These are phyloP conservation scores for Plectrocnemia conspersa DNA, from an alignment of 1,140 invertebrate species.

Conservation along the genomic window DNA sequence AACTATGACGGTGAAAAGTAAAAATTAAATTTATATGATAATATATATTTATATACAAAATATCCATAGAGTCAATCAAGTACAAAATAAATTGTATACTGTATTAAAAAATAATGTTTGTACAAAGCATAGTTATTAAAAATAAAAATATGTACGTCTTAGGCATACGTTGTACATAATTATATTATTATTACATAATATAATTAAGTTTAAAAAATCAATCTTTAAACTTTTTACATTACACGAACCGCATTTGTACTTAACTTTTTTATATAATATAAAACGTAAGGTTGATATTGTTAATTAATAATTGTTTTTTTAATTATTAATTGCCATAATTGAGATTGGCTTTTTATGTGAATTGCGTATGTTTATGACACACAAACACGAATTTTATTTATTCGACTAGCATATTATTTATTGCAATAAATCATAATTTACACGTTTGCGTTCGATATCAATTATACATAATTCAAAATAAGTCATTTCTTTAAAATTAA, in stretches of 20 bases:
- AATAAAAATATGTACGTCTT: conserved; percentile 12
- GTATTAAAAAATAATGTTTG: conserved; percentile 26
- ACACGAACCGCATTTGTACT: conserved; percentile 20
- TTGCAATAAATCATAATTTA: conserved; percentile 3
- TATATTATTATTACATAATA: conserved; percentile 11
- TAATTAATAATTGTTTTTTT: not conserved
- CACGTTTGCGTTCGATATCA: too few relatives aligned
- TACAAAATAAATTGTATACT: conserved; percentile 25
- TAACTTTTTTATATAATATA: too few relatives aligned
- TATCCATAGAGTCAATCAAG: conserved; percentile 26
- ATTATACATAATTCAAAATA: not conserved
- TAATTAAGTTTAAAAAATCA: conserved; percentile 9
- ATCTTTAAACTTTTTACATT: conserved; percentile 14
- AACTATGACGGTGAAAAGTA: too few relatives aligned
- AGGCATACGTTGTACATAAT: conserved; percentile 17
- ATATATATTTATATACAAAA: conserved; percentile 25
- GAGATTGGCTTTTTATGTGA: conserved; percentile 13
- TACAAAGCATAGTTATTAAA: conserved; percentile 22
- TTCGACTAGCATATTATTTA: conserved; percentile 11
- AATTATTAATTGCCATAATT: conserved; percentile 16
- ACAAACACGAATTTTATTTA: conserved; percentile 4
- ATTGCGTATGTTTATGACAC: not conserved
- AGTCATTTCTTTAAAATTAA: conserved; percentile 2
- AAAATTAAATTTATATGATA: conserved; percentile 1
- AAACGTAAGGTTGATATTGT: conserved; percentile 14